Conservation (phyloP, 2,797 vertebrate species). For the Apogon talboti region DNA sequence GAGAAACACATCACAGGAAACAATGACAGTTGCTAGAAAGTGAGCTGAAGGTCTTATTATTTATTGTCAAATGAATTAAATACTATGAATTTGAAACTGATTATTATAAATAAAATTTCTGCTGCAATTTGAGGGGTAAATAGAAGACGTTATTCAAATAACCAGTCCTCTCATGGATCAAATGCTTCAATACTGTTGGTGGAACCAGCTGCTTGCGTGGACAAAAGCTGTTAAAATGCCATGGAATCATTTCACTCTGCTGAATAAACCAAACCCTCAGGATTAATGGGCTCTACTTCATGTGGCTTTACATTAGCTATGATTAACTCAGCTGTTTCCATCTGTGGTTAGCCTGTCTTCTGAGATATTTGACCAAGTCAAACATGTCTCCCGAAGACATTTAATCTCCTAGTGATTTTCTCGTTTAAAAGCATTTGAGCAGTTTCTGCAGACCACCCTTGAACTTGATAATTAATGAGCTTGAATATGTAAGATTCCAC, state of each 20-base stretch:
- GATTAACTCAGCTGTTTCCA: slow-evolving; percentile 10
- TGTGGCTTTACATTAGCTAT: neutral
- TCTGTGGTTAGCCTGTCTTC: neutral
- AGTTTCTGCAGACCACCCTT: too few species aligned
- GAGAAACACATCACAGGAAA: slow-evolving; percentile 1
- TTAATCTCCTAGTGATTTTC: too few species aligned
- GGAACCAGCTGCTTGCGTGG: slow-evolving; percentile 44
- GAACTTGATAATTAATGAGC: too few species aligned
- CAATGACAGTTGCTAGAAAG: slow-evolving; percentile 13
- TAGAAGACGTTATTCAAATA: slow-evolving; percentile 11
- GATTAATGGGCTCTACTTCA: slow-evolving; percentile 12
- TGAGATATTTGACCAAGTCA: slow-evolving; percentile 1
- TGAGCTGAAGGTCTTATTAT: slow-evolving; percentile 9
- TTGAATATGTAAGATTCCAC: too few species aligned
- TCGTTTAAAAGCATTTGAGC: too few species aligned
- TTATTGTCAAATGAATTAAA: neutral
- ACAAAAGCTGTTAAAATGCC: slow-evolving; percentile 48
- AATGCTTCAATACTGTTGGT: slow-evolving; percentile 38
- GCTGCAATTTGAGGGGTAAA: neutral
- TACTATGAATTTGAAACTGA: too few species aligned
- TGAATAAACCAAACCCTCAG: slow-evolving; percentile 25
- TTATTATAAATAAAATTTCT: neutral
- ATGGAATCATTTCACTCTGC: slow-evolving; percentile 41
- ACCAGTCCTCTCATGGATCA: slow-evolving; percentile 21
- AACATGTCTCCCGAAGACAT: neutral